A percentile compares a stretch with the other conserved stretches of the same genome.
phyloP scores from a whole-genome alignment of 2,888 invertebrate species.

The Petrophora chlorosata region DNA sequence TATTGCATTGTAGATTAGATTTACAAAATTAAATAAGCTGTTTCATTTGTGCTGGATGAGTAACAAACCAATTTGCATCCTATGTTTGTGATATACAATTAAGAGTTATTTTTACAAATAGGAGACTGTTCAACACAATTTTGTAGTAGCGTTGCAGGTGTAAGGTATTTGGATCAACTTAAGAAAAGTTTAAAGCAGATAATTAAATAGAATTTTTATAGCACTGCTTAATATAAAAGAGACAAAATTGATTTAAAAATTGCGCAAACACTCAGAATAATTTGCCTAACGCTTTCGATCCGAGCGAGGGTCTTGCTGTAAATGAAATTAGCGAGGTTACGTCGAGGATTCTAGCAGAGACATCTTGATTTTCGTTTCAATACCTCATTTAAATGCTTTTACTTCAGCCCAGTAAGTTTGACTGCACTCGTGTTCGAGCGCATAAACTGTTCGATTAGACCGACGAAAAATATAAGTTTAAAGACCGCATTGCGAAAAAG shows the following conservation, averaged over 20 bases:
- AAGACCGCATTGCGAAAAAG: conserved; percentile 77
- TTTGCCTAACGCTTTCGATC: conserved; percentile 21
- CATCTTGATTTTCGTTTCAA: conserved; percentile 26
- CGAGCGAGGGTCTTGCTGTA: conserved; percentile 28
- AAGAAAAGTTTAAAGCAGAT: too few species aligned
- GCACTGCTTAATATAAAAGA: conserved; percentile 7
- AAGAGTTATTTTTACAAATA: too few species aligned
- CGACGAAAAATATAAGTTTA: conserved; percentile 63
- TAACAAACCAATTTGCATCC: too few species aligned
- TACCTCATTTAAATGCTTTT: conserved; percentile 37
- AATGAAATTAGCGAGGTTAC: conserved; percentile 34
- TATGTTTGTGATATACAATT: too few species aligned
- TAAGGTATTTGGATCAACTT: too few species aligned
- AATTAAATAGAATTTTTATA: conserved; percentile 9
- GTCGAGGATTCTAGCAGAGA: conserved; percentile 21
- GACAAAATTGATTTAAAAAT: conserved; percentile 17
- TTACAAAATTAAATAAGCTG: too few species aligned
- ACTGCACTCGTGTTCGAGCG: conserved; percentile 33
- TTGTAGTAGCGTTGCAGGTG: too few species aligned
- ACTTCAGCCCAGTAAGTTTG: conserved; percentile 14
- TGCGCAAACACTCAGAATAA: conserved; percentile 25
- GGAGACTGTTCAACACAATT: too few species aligned
- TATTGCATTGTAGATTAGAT: too few species aligned
- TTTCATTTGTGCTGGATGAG: too few species aligned
- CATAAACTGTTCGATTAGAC: conserved; percentile 57